Evolutionary conservation across 2,888 invertebrate species (phyloP).

Genomic region (Acrobasis suavella): DNA sequence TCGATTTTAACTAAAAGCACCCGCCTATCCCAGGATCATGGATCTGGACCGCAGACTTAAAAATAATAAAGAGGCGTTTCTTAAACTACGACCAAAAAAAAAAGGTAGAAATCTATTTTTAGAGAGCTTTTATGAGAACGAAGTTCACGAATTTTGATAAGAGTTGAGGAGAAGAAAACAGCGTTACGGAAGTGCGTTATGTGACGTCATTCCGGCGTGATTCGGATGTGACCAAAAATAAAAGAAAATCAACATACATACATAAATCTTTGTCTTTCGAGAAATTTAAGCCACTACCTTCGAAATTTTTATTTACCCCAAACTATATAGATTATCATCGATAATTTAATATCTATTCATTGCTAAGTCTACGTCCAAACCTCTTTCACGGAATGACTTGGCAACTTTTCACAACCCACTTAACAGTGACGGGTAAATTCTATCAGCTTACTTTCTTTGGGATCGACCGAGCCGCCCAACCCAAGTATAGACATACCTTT

Average conservation of each 20-base stretch:
- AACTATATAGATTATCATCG: background rate
- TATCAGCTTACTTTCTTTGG: conserved; percentile 15
- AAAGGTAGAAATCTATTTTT: too few species aligned
- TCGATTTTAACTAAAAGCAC: background rate
- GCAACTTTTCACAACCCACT: conserved; percentile 24
- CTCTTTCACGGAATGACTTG: conserved; percentile 19
- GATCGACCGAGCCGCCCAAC: background rate
- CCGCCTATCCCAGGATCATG: conserved; percentile 12
- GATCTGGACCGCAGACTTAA: conserved; percentile 4
- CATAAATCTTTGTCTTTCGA: too few species aligned
- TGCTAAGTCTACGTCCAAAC: background rate
- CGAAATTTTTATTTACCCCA: too few species aligned
- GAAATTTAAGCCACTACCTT: too few species aligned
- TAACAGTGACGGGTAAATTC: conserved; percentile 19
- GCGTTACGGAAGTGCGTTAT: too few species aligned
- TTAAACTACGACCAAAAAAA: too few species aligned
- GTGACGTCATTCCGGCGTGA: too few species aligned
- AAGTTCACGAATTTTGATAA: too few species aligned
- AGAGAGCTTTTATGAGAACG: too few species aligned
- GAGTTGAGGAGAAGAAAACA: too few species aligned
- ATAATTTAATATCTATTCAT: background rate
- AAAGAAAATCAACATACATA: too few species aligned
- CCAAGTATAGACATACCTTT: conserved; percentile 6
- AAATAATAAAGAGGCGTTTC: background rate
- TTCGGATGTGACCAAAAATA: too few species aligned